phyloP scores from a whole-genome alignment of 2,888 invertebrate species.

The Campoplex capitator region DNA sequence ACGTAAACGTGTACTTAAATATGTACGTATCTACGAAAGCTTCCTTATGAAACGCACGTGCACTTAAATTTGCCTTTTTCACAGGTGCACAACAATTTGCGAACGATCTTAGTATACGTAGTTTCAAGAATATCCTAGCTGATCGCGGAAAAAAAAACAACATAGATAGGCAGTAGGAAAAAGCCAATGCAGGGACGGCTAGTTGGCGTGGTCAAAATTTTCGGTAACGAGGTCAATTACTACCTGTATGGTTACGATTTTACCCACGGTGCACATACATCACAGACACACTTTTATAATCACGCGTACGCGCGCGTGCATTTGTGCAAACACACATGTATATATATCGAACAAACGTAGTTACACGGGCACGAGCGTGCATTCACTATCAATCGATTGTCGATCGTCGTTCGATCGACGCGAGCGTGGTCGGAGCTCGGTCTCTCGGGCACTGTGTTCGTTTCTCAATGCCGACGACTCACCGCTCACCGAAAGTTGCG shows the following conservation, averaged over 20 bases:
- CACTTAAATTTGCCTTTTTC: not conserved
- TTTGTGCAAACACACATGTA: not conserved
- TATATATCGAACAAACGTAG: not conserved
- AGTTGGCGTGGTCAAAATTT: slow-evolving; percentile 1
- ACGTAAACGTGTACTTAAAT: not conserved
- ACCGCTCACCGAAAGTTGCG: slow-evolving; percentile 51
- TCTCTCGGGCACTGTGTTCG: slow-evolving; percentile 61
- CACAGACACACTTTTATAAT: not conserved
- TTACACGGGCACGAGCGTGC: not conserved
- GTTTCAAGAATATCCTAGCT: not conserved
- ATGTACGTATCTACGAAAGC: not conserved
- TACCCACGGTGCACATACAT: not conserved
- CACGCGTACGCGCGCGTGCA: not conserved
- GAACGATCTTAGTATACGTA: slow-evolving; percentile 1
- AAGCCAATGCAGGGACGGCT: not conserved
- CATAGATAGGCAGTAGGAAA: not conserved
- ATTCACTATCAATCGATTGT: slow-evolving; percentile 49
- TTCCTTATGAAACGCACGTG: slow-evolving; percentile 16
- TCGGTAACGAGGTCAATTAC: slow-evolving; percentile 3
- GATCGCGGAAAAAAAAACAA: not conserved
- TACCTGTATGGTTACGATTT: not conserved
- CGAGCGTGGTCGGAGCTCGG: slow-evolving; percentile 66
- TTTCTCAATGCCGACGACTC: slow-evolving; percentile 41
- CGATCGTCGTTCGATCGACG: slow-evolving; percentile 65
- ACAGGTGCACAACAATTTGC: not conserved